Conservation (phyloP, 35 echinoderm and acorn worm species). For the Ophiothrix spiculata region DNA sequence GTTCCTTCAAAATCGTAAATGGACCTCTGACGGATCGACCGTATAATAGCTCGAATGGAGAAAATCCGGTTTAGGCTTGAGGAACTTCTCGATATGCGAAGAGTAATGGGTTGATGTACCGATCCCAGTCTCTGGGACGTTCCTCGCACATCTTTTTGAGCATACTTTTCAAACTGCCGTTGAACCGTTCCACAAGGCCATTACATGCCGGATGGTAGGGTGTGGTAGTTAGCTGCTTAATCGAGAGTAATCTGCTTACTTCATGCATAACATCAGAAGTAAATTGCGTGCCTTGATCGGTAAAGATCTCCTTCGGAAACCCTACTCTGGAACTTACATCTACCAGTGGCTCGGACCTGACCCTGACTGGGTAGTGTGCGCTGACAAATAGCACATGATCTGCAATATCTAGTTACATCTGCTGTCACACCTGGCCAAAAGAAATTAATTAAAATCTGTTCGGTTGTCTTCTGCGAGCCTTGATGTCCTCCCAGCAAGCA, state of each 20-base stretch:
- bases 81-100: too few relatives aligned
- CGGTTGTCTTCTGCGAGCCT: neutral
- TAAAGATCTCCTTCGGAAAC: too few relatives aligned
- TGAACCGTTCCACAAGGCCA: conserved; percentile 62
- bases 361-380: neutral
- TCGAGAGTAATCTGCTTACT: neutral
- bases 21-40: conserved; percentile 54
- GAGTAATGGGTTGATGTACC: conserved; percentile 34
- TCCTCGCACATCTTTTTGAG: conserved; percentile 43
- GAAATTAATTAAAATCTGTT: neutral
- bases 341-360: neutral
- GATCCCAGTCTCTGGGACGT: conserved; percentile 49
- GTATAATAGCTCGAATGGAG: conserved; percentile 63
- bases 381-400: neutral
- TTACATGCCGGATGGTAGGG: conserved; percentile 60
- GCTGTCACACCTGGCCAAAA: neutral
- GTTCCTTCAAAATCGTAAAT: conserved; percentile 39
- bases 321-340: neutral
- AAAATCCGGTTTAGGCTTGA: conserved; percentile 37
- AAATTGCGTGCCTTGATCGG: too few relatives aligned
- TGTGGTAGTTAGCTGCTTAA: conserved; percentile 18
- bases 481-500: too few relatives aligned
- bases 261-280: neutral
- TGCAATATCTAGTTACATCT: neutral
- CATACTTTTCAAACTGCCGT: conserved; percentile 13